Conservation (phyloP, 2,113 vertebrate genomes). For the Scalopus aquaticus region DNA sequence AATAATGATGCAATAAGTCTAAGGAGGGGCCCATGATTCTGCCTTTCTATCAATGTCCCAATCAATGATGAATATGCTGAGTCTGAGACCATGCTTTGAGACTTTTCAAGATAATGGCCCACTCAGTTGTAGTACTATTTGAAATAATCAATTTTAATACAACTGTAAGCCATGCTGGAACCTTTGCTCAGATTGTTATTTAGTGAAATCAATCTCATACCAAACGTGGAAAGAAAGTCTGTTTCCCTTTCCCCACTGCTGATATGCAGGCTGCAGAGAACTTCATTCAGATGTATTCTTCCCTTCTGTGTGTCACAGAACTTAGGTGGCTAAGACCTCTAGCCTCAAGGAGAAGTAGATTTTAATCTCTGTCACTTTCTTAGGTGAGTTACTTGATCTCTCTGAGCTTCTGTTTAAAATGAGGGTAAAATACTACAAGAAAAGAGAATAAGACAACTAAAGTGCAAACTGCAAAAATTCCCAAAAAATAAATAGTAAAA, state of each 20-base stretch:
- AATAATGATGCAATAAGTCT: neutral
- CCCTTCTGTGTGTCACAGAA: too few relatives aligned
- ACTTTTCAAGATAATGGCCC: neutral
- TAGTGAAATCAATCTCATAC: neutral
- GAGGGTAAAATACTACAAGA: too few relatives aligned
- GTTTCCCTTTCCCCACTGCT: neutral
- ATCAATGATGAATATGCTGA: neutral
- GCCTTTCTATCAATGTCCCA: neutral
- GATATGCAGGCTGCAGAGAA: neutral
- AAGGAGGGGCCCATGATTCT: neutral
- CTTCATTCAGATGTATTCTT: neutral
- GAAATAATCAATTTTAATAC: neutral
- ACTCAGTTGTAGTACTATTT: neutral
- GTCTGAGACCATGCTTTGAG: neutral
- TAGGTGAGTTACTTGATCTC: neutral
- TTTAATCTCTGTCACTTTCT: neutral
- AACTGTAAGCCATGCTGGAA: neutral
- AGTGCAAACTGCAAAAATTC: too few relatives aligned
- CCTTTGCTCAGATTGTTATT: neutral
- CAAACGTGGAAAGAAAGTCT: neutral
- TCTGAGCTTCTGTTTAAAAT: neutral
- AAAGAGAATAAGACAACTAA: too few relatives aligned
- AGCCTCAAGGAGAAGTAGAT: neutral
- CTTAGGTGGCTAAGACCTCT: neutral
- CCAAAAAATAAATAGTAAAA: too few relatives aligned